phyloP scores from a whole-genome alignment of 2,888 invertebrate genomes.

The Epistrophe grossulariae region DNA sequence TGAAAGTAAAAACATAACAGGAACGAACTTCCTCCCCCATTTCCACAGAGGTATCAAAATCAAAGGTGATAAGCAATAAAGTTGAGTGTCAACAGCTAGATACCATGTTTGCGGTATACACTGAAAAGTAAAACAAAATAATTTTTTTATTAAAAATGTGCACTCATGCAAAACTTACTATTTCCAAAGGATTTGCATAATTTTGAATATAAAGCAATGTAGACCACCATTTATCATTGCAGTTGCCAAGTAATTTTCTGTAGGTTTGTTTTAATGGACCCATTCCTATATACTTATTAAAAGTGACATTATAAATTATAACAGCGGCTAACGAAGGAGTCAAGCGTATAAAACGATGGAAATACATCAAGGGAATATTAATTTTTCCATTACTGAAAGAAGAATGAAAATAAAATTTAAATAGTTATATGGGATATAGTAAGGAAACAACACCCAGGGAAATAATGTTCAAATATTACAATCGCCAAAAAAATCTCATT shows the following conservation, averaged over 20 bases:
- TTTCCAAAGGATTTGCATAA: conserved; percentile 81
- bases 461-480: too few species aligned
- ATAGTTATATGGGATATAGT: background rate
- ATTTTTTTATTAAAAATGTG: background rate
- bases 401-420: background rate
- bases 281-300: conserved; percentile 84
- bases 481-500: too few species aligned
- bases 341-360: conserved; percentile 84
- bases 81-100: conserved; percentile 86
- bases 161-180: conserved; percentile 78
- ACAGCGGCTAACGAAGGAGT: conserved; percentile 85
- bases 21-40: conserved; percentile 81
- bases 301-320: conserved; percentile 84
- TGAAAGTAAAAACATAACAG: conserved; percentile 79
- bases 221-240: conserved; percentile 84
- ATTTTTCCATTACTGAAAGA: conserved; percentile 80
- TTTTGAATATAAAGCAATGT: conserved; percentile 85
- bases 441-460: too few species aligned
- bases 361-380: conserved; percentile 82
- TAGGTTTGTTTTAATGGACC: conserved; percentile 85
- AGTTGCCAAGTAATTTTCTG: conserved; percentile 79
- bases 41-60: conserved; percentile 85
- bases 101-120: conserved; percentile 86
- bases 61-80: conserved; percentile 85
- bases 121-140: conserved; percentile 75